phyloP scores from a whole-genome alignment of 2,113 vertebrate genomes.

The Apus apus region DNA sequence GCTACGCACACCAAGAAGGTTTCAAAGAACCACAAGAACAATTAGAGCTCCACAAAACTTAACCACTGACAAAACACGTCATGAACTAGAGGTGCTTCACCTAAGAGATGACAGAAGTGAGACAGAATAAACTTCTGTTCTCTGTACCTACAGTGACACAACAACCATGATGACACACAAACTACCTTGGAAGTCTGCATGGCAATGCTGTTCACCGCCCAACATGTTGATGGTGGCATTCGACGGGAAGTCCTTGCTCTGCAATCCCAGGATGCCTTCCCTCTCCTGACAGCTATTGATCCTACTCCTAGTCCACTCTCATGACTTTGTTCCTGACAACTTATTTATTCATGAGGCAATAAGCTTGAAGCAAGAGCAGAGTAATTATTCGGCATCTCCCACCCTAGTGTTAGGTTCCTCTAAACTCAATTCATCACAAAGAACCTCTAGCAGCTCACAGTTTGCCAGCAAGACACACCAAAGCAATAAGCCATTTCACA shows the following conservation, averaged over 20 bases:
- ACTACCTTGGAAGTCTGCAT: neutral
- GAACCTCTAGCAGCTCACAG: constrained; percentile 16
- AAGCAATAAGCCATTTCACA: constrained; percentile 30
- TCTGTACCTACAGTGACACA: neutral
- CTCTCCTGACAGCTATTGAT: neutral
- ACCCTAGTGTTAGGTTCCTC: constrained; percentile 14
- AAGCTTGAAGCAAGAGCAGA: constrained; percentile 5
- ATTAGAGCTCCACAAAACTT: neutral
- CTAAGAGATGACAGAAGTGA: neutral
- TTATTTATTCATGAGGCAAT: neutral
- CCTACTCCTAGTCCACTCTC: neutral
- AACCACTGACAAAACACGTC: neutral
- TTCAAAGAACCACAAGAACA: neutral
- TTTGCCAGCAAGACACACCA: constrained; percentile 12
- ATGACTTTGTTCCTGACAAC: neutral
- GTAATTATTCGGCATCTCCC: constrained; percentile 13
- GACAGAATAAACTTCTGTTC: neutral
- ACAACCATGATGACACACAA: accelerated
- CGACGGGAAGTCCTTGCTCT: neutral
- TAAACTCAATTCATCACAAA: neutral
- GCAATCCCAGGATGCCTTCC: neutral
- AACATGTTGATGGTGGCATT: neutral
- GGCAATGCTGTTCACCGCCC: neutral
- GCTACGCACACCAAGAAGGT: neutral
- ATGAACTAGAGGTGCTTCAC: neutral